Conservation (phyloP, 2,797 vertebrate genomes). For the Sebastes nivosus region DNA sequence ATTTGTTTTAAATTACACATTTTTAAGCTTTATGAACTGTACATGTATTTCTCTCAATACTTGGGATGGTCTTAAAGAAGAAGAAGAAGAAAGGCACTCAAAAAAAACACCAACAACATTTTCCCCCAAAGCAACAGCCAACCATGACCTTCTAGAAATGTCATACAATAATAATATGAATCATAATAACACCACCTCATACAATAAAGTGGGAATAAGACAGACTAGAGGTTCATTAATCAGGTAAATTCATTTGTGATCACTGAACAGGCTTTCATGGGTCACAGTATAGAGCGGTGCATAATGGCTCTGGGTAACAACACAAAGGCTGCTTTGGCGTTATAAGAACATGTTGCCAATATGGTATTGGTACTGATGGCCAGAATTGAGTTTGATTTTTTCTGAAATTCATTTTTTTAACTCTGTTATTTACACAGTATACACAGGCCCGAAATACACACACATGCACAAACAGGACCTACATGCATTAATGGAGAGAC, state of each 20-base stretch:
- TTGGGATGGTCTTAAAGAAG: background rate
- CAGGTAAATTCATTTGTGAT: constrained; percentile 8
- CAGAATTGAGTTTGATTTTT: constrained; percentile 2
- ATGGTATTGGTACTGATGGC: background rate
- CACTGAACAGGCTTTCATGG: constrained; percentile 38
- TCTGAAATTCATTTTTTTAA: background rate
- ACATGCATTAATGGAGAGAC: too few species aligned
- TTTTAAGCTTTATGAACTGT: background rate
- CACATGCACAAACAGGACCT: too few species aligned
- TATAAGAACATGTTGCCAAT: constrained; percentile 17
- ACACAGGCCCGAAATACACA: too few species aligned
- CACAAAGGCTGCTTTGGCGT: constrained; percentile 56
- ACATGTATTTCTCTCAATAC: background rate
- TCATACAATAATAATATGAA: background rate
- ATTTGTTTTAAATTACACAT: background rate
- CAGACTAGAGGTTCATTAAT: background rate
- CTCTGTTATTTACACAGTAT: too few species aligned
- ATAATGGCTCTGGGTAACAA: constrained; percentile 63
- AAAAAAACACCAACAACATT: background rate
- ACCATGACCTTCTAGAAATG: background rate
- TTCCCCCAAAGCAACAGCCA: background rate
- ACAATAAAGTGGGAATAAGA: background rate
- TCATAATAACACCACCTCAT: background rate
- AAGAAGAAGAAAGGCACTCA: too few species aligned
- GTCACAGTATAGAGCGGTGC: constrained; percentile 70